Percentiles rank a stretch among this genome's conserved stretches.
Evolutionary conservation across 2,888 invertebrate genomes (phyloP).

Genomic region (Drosophila kambysellisi): DNA sequence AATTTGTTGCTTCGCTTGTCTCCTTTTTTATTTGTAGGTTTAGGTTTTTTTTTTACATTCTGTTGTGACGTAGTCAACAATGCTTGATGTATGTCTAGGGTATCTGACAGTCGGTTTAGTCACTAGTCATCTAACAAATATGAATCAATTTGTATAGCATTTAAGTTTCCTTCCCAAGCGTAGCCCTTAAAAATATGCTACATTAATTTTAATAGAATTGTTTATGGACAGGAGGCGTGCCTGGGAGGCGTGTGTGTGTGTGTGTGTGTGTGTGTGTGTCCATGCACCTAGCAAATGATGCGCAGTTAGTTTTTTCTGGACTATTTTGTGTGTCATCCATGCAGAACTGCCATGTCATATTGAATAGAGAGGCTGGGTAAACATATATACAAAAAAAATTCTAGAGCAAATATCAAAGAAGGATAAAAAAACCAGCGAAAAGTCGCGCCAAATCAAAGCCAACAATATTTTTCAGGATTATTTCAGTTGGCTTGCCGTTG

Average conservation of each 20-base stretch:
- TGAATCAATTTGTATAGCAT: conserved; percentile 71
- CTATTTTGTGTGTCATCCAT: conserved; percentile 56
- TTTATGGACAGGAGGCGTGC: conserved; percentile 56
- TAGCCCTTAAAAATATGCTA: conserved; percentile 70
- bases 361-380: conserved; percentile 53
- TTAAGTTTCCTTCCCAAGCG: conserved; percentile 56
- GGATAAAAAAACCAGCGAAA: conserved; percentile 26
- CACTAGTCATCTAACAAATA: conserved; percentile 57
- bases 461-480: conserved; percentile 78
- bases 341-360: conserved; percentile 73
- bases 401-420: conserved; percentile 22
- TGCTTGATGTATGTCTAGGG: conserved; percentile 22
- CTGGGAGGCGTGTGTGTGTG: background rate
- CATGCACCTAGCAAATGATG: conserved; percentile 50
- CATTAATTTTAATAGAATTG: conserved; percentile 81
- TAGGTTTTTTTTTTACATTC: conserved; percentile 13
- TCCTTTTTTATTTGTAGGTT: conserved; percentile 10
- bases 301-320: conserved; percentile 35
- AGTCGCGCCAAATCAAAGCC: conserved; percentile 78
- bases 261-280: background rate
- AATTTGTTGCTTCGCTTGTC: conserved; percentile 63
- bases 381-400: conserved; percentile 19
- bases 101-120: conserved; percentile 29
- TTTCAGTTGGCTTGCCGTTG: conserved; percentile 75
- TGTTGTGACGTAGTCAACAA: background rate